These are phyloP conservation scores for Petroica traversi DNA, from an alignment of 2,113 vertebrate species.

Conservation along the genomic window DNA sequence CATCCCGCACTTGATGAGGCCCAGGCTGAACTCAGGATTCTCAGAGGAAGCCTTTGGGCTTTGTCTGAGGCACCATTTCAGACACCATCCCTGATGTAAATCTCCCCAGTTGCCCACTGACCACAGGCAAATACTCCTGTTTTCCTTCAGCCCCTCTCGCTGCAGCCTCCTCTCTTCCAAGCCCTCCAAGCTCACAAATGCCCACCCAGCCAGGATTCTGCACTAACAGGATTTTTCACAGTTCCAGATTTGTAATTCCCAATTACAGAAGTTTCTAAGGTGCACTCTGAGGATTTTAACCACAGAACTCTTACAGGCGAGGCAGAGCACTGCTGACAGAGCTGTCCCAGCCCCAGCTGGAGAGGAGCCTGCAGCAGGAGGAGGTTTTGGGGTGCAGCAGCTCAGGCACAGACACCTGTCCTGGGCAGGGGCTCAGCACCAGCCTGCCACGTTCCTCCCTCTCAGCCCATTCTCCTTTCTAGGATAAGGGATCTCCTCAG, in stretches of 20 bases:
- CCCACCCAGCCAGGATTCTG: background rate
- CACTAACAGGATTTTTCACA: background rate
- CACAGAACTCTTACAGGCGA: background rate
- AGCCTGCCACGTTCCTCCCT: background rate
- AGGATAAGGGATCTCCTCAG: background rate
- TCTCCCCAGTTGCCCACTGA: background rate
- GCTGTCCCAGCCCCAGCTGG: background rate
- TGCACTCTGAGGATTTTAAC: background rate
- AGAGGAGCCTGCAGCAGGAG: background rate
- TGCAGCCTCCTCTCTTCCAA: background rate
- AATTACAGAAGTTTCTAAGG: background rate
- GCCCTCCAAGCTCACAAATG: background rate
- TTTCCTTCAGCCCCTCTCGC: background rate
- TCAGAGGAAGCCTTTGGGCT: background rate
- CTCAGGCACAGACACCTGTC: background rate
- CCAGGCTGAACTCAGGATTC: background rate
- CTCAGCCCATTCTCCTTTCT: background rate
- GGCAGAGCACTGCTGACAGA: background rate
- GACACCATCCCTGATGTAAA: background rate
- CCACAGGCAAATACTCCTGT: background rate
- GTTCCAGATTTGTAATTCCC: too few relatives aligned
- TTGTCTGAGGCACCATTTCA: background rate
- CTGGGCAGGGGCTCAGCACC: background rate
- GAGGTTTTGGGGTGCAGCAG: background rate
- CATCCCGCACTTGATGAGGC: background rate